Base-by-base conservation (phyloP, 2,113 vertebrate genomes). In the Suricata suricatta region DNA sequence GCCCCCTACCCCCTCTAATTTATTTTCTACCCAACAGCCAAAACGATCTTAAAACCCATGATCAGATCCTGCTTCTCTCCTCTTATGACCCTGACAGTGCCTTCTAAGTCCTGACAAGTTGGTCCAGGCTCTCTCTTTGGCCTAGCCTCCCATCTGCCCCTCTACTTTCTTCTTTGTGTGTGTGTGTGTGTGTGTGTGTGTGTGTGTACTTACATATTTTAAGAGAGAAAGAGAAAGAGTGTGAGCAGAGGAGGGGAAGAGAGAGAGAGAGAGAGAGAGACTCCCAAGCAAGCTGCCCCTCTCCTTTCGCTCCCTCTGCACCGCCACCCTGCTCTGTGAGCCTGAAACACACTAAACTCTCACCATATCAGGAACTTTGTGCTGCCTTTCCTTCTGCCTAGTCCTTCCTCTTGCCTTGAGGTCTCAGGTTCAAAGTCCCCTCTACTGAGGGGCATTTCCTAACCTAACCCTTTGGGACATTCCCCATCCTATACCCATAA, bases 1-100 rank as follows among this genome's bases (percentile, higher is more conserved):
- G 0, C 10, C 35, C 14, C 0, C 69, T 35, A 35, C n/a, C n/a
- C 14, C 33, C 11, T 25, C 19, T 50, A 2, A n/a, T 63, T n/a
- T 17, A 57, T 35, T n/a, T 52, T 25, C 44, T 14, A 25, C 82
- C n/a, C 29, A 7, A 23, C 9, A 38, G 41, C 38, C 44, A 19
- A 5, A 44, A 15, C 41, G 12, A 54, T 41, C 41, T 15, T 44
- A 47, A 57, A 57, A 38, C 66, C 89, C 64, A 14, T 14, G 25
- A 47, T 50, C n/a, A 14, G 21, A 60, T 54, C 11, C 44, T 84
- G 19, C 57, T 68, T 93, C n/a, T 38, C 7, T 31, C 11, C 19
- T 41, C 38, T n/a, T 35, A 38, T 29, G n/a, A 60, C 25, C 63
- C 33, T 25, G 64, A 29, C 12, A 5, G 16, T 14, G 44, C 29